Evolutionary conservation across 2,797 vertebrate genomes (phyloP), one percentile per base, ranked within the genome.

Genomic region (Mormyrops boulengeri): DNA sequence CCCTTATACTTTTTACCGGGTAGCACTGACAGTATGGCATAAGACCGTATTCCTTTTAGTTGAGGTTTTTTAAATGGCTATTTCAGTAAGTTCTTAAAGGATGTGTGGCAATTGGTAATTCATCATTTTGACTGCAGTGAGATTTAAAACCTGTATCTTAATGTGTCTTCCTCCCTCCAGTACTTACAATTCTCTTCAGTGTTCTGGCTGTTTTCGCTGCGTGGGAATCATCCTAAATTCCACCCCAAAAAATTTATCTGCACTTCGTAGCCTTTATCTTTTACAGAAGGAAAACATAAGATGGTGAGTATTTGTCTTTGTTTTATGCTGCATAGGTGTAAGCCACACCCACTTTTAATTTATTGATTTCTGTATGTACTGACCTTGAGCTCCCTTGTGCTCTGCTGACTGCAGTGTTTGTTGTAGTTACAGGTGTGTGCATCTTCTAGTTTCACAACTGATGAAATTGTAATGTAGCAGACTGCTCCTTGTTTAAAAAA

Each of bases 201-300:
- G 98, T 88, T 87, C 47, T 2, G 93, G 92, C 0, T 99, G 98
- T 91, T 57, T 88, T 34, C 85, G 38, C 1, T 2, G 41, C 0
- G 85, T 98, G 91, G 98, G 98, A 19, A 95, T 95, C 89, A 92
- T 95, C 17, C 93, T 97, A 9, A 93, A 96, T 52, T 96, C 97
- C 0, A 91, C 96, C 0, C 92, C 95, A n/a, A 90, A 92, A 4
- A 88, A 91, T 49, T 49, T 97, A 92, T 95, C 95, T 0, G 4
- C 38, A 30, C 91, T 97, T 22, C 95, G 97, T 91, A 96, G 95
- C 89, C 89, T 96, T 82, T 99, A 98, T 91, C 97, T 97, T 88
- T 96, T 99, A 89, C 93, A 93, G 90, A 97, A 97, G 94, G 92
- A 96, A 41, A 96, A 92, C 84, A 94, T 98, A 90, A 89, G 92